phyloP scores from a whole-genome alignment of 1,140 invertebrate genomes.

The Papilio helenus region DNA sequence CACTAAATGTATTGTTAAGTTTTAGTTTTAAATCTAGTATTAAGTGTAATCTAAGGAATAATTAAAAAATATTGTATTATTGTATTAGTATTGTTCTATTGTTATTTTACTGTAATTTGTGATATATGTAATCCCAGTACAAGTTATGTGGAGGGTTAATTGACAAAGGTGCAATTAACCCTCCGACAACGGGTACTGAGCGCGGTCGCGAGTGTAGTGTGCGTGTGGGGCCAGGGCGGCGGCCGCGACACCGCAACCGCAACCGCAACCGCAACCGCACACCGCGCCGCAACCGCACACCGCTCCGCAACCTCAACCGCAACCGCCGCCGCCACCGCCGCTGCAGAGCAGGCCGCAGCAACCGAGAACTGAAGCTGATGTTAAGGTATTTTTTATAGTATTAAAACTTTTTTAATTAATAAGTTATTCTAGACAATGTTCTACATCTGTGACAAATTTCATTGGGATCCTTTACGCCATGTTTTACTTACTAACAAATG shows the following conservation, averaged over 20 bases:
- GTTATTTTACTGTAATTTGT: background rate
- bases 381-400: background rate
- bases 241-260: conserved; percentile 42
- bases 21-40: background rate
- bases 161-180: conserved; percentile 57
- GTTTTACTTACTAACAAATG: too few species aligned
- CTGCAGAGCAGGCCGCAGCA: conserved; percentile 31
- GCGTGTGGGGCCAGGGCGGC: conserved; percentile 42
- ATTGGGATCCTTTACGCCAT: too few species aligned
- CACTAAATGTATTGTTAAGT: background rate
- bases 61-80: too few species aligned
- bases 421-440: too few species aligned
- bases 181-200: conserved; percentile 61
- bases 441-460: too few species aligned
- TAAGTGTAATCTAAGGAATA: background rate
- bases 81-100: too few species aligned
- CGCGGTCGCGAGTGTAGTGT: conserved; percentile 44
- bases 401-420: too few species aligned
- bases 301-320: conserved; percentile 15
- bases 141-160: conserved; percentile 50
- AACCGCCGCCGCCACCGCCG: background rate
- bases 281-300: conserved; percentile 18
- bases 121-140: conserved; percentile 8
- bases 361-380: background rate
- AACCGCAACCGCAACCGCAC: conserved; percentile 28